Conservation (phyloP, 2,113 vertebrate genomes). For the Crotalus horridus region DNA sequence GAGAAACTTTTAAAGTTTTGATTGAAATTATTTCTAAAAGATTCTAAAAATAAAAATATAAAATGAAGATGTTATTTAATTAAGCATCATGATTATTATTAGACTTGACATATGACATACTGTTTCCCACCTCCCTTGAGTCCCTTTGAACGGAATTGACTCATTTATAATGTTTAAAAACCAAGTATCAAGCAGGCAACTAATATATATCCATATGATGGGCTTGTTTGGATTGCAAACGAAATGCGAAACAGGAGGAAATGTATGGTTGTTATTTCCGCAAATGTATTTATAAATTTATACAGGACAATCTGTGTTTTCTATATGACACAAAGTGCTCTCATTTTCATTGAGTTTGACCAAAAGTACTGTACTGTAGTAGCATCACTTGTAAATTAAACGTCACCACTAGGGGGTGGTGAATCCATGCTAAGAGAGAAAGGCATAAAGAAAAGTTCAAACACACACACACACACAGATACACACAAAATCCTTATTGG, state of each 20-base stretch:
- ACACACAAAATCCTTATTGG: fast-evolving
- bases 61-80: not conserved
- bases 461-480: fast-evolving
- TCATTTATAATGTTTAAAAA: not conserved
- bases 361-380: not conserved
- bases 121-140: not conserved
- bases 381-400: not conserved
- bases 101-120: not conserved
- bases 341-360: not conserved
- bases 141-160: not conserved
- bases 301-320: not conserved
- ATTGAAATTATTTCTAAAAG: not conserved
- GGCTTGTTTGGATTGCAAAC: not conserved
- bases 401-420: constrained; percentile 68
- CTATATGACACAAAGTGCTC: not conserved
- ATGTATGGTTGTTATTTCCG: not conserved
- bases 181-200: not conserved
- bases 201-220: not conserved
- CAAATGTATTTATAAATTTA: not conserved
- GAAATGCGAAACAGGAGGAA: not conserved
- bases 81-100: not conserved
- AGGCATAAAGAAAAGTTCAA: not conserved
- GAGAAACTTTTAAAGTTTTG: not conserved
- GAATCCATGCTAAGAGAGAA: constrained; percentile 56
- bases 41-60: not conserved